These are phyloP conservation scores for Sitta carolinensis DNA, from an alignment of 2,797 vertebrate genomes.

Conservation along the genomic window DNA sequence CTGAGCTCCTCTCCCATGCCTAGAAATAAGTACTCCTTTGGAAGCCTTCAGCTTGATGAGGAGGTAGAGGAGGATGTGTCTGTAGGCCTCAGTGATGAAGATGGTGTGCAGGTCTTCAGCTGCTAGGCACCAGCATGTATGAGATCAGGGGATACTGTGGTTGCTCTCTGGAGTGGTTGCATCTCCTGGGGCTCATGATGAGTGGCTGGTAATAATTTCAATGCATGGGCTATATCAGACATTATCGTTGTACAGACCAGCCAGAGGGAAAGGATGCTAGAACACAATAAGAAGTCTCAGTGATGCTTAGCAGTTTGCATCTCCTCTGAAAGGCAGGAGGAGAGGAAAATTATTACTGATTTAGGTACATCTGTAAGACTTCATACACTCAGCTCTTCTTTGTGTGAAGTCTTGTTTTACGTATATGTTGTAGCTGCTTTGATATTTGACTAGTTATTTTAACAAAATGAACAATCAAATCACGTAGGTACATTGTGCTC, in stretches of 20 bases:
- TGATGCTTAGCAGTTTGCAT: not conserved
- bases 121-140: constrained; percentile 58
- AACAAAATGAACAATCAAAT: not conserved
- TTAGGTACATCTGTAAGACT: not conserved
- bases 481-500: not conserved
- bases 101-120: constrained; percentile 80
- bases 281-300: not conserved
- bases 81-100: constrained; percentile 83
- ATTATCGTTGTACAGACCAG: not conserved
- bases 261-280: not conserved
- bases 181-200: not conserved
- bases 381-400: not conserved
- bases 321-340: constrained; percentile 3
- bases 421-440: not conserved
- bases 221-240: not conserved
- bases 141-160: not conserved
- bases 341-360: not conserved
- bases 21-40: constrained; percentile 82
- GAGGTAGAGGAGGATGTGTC: constrained; percentile 79
- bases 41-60: constrained; percentile 85
- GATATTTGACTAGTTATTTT: constrained; percentile 10
- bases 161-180: not conserved
- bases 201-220: not conserved
- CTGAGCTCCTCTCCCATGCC: constrained; percentile 77
- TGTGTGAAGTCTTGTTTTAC: constrained; percentile 11